A percentile compares a stretch with the other conserved stretches of the same genome.
phyloP scores from a whole-genome alignment of 1,140 invertebrate species.

The Tribolium madens region DNA sequence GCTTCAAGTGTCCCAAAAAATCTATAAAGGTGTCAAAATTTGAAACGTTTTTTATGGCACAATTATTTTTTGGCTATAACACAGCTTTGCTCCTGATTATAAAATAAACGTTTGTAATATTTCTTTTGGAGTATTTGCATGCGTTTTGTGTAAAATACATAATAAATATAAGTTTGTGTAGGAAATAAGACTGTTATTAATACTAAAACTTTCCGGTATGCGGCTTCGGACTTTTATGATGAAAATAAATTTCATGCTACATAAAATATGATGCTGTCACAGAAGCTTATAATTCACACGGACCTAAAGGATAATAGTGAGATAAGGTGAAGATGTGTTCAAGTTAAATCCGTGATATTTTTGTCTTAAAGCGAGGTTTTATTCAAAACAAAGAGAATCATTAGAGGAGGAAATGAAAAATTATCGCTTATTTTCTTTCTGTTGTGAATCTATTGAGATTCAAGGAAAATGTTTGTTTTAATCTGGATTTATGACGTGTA shows the following conservation, averaged over 20 bases:
- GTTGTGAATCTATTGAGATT: conserved; percentile 2
- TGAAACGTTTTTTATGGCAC: neutral
- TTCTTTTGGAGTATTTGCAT: conserved; percentile 26
- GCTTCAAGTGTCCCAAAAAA: neutral
- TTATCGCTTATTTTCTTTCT: conserved; percentile 12
- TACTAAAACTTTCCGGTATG: conserved; percentile 40
- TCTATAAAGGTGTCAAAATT: conserved; percentile 3
- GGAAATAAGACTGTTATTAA: conserved; percentile 42
- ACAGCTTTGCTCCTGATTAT: conserved; percentile 1
- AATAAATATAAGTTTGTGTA: conserved; percentile 27
- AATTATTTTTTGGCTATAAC: neutral
- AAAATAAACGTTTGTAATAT: conserved; percentile 15
- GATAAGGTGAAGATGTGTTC: neutral
- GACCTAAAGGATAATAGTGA: neutral
- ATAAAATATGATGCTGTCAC: conserved; percentile 38
- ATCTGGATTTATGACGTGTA: neutral
- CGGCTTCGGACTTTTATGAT: conserved; percentile 37
- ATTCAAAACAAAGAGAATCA: conserved; percentile 17
- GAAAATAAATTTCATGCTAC: conserved; percentile 45
- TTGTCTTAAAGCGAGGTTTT: neutral
- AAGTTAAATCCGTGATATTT: neutral
- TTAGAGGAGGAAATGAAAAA: conserved; percentile 10
- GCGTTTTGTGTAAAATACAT: conserved; percentile 34
- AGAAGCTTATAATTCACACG: conserved; percentile 30
- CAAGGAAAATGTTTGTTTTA: conserved; percentile 1